A percentile compares a stretch with the other conserved stretches of the same genome.
phyloP scores from a whole-genome alignment of 2,797 vertebrate genomes.

The Bradypodion pumilum region DNA sequence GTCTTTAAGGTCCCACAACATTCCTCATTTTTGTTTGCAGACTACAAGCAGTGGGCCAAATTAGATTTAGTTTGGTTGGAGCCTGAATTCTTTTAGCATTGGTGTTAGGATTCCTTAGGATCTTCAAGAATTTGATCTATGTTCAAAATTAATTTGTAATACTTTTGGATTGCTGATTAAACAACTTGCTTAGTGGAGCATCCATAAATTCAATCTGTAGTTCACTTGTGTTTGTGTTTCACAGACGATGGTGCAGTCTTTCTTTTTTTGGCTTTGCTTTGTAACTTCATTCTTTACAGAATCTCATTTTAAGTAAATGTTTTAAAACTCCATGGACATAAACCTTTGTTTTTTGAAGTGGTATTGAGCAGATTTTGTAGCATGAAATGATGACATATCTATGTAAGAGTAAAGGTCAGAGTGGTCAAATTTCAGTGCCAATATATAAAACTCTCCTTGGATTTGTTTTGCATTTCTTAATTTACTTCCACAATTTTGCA shows the following conservation, averaged over 20 bases:
- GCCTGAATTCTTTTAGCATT: not conserved
- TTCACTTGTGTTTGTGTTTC: not conserved
- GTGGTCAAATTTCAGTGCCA: conserved; percentile 6
- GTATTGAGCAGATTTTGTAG: fast-evolving
- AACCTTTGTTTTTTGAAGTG: fast-evolving
- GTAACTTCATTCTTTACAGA: not conserved
- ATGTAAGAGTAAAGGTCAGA: not conserved
- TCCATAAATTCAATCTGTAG: not conserved
- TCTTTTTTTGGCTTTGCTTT: not conserved
- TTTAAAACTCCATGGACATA: not conserved
- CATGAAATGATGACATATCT: not conserved
- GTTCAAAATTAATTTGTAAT: not conserved
- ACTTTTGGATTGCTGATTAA: not conserved
- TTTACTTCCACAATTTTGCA: not conserved
- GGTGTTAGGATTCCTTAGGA: not conserved
- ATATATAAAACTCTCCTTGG: not conserved
- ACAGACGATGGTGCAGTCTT: not conserved
- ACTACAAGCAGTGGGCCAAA: not conserved
- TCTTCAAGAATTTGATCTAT: not conserved
- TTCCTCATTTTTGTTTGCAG: not conserved
- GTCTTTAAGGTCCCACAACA: not conserved
- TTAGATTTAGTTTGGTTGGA: not conserved
- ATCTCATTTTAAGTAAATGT: not conserved
- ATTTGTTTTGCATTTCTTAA: not conserved
- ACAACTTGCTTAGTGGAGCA: not conserved